These are phyloP conservation scores for Leptopilina myrica DNA, from an alignment of 2,888 invertebrate genomes.

Conservation along the genomic window DNA sequence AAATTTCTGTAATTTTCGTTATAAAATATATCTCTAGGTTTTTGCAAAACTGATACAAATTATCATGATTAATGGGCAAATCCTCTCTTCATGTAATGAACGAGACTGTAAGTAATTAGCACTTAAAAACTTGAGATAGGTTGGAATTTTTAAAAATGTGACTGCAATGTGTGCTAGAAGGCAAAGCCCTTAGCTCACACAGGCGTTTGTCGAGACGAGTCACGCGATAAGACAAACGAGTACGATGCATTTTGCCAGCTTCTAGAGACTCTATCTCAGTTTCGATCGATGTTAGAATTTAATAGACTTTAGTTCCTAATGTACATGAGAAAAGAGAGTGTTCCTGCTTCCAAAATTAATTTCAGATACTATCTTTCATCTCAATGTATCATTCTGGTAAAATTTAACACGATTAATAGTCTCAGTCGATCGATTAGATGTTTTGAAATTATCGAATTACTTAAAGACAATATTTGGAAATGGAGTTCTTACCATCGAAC, in stretches of 20 bases:
- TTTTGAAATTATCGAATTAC: too few species aligned
- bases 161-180: slow-evolving; percentile 8
- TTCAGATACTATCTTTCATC: background rate
- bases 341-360: background rate
- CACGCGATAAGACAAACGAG: slow-evolving; percentile 64
- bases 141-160: slow-evolving; percentile 23
- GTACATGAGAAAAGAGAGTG: slow-evolving; percentile 7
- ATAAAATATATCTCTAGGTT: too few species aligned
- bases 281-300: slow-evolving; percentile 63
- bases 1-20: too few species aligned
- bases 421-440: too few species aligned
- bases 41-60: background rate
- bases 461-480: too few species aligned
- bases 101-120: slow-evolving; percentile 26
- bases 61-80: slow-evolving; percentile 18
- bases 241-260: slow-evolving; percentile 56
- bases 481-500: too few species aligned
- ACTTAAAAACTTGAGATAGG: slow-evolving; percentile 30
- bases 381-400: background rate
- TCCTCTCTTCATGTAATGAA: background rate
- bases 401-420: background rate
- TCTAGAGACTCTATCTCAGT: slow-evolving; percentile 55
- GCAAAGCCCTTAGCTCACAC: slow-evolving; percentile 5
- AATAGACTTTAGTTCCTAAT: slow-evolving; percentile 56
- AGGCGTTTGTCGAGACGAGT: slow-evolving; percentile 57